A percentile compares a stretch with the other conserved stretches of the same genome.
These are phyloP conservation scores for Coluber constrictor DNA, from an alignment of 2,797 vertebrate genomes.

Conservation along the genomic window DNA sequence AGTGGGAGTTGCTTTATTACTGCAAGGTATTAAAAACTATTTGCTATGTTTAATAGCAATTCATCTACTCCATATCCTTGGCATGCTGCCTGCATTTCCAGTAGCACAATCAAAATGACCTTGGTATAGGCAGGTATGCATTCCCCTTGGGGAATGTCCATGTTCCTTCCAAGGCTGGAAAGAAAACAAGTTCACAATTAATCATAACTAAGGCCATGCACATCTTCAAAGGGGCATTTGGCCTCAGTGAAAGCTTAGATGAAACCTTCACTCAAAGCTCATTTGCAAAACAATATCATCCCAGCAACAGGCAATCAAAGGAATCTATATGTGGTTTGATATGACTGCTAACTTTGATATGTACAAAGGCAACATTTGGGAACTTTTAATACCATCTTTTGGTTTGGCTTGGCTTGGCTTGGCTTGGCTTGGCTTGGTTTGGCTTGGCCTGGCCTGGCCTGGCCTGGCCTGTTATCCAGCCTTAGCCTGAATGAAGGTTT, in stretches of 20 bases:
- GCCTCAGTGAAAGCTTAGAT: not conserved
- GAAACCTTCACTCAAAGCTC: not conserved
- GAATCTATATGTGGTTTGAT: not conserved
- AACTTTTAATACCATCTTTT: not conserved
- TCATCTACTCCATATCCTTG: slow-evolving; percentile 17
- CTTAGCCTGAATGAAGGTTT: not conserved
- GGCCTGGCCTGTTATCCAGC: not conserved
- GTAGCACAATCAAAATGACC: not conserved
- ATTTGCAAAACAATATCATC: not conserved
- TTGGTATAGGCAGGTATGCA: not conserved
- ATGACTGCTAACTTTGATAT: not conserved
- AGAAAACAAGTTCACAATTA: not conserved
- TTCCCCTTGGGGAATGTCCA: not conserved
- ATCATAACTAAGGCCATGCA: not conserved
- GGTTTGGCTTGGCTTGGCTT: not conserved
- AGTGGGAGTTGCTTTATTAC: slow-evolving; percentile 31
- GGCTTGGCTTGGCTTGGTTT: too few species aligned
- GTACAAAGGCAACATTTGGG: not conserved
- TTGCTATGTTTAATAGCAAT: slow-evolving; percentile 31
- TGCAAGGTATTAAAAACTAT: not conserved
- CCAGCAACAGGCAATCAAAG: not conserved
- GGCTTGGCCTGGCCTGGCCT: too few species aligned
- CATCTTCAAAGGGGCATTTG: not conserved
- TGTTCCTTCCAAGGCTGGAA: not conserved
- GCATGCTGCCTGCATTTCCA: not conserved